phyloP scores from a whole-genome alignment of 2,797 vertebrate genomes.

The Tolypeutes matacus region DNA sequence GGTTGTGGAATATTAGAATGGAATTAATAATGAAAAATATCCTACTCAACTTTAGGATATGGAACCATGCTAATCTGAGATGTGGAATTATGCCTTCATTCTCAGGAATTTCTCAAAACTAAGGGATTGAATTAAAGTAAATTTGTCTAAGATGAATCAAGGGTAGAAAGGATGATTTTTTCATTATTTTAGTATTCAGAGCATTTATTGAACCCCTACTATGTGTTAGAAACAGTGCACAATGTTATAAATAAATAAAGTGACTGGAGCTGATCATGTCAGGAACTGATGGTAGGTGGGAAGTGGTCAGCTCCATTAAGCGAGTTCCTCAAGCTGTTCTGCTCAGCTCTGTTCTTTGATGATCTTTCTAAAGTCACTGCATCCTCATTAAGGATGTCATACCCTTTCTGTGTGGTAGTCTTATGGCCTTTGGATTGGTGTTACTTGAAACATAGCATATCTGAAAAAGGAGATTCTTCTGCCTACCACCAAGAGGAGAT shows the following conservation, averaged over 20 bases:
- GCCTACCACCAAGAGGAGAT: constrained; percentile 5
- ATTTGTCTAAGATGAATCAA: constrained; percentile 46
- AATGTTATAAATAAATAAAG: background rate
- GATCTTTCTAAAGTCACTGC: constrained; percentile 18
- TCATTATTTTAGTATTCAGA: constrained; percentile 38
- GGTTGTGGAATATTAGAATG: constrained; percentile 30
- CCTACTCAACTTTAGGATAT: background rate
- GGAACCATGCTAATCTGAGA: constrained; percentile 24
- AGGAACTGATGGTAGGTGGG: background rate
- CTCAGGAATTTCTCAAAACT: constrained; percentile 46
- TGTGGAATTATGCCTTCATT: constrained; percentile 36
- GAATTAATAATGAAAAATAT: constrained; percentile 37
- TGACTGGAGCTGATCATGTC: background rate
- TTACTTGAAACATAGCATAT: background rate
- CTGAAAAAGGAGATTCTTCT: constrained; percentile 32
- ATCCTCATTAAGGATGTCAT: constrained; percentile 28
- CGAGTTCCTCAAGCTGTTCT: background rate
- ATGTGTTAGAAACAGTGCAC: background rate
- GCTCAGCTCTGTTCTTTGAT: background rate
- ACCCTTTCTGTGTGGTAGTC: constrained; percentile 8
- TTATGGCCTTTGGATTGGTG: background rate
- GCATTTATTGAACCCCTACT: background rate
- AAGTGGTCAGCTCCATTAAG: background rate
- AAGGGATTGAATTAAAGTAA: constrained; percentile 39
- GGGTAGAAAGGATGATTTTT: background rate